Evolutionary conservation across 2,888 invertebrate species (phyloP), one percentile per base, ranked within the genome.

Genomic region (Platypus cylindrus): DNA sequence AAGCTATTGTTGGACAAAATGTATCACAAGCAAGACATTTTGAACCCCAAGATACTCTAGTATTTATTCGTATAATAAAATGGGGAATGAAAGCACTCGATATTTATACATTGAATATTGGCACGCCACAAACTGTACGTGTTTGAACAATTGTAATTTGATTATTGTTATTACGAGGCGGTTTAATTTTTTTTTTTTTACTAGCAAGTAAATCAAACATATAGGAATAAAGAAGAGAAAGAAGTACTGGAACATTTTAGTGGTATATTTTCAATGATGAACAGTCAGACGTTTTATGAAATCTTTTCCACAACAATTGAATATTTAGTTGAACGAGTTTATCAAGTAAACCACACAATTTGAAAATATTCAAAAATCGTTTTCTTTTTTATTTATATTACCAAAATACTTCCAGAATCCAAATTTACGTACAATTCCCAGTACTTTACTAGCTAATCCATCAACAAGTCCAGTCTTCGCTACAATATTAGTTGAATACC

Each of bases 161-260:
- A 7, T 20, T n/a, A 24, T 5, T 24, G 4, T 24, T 7, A 24
- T 24, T 24, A 11, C 3, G n/a, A 7, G 12, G 4, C 4, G 12
- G 4, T 24, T 24, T 4, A 24, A 5, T 24, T n/a, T 9, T 9
- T 24, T 24, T 9, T 24, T 24, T n/a, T n/a, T n/a, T n/a, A n/a
- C n/a, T n/a, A n/a, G 43, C 45, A 57, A 30, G 37, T 54, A 32
- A 54, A 50, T 38, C 54, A 61, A 8, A 79, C 75, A 38, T 81
- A 83, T 1, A 66, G 86, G 30, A 83, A 85, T 3, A 94, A 95
- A 59, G 97, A 97, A 56, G 97, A 98, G 60, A 95, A 95, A 51
- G 97, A 97, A 62, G 90, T 93, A 1, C 62, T 98, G 20, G 97
- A 97, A 56, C 90, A 94, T 56, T 93, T 97, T 55, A 93, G 93